These are phyloP conservation scores for Orcinus orca DNA, from an alignment of 2,113 vertebrate genomes.

Conservation along the genomic window DNA sequence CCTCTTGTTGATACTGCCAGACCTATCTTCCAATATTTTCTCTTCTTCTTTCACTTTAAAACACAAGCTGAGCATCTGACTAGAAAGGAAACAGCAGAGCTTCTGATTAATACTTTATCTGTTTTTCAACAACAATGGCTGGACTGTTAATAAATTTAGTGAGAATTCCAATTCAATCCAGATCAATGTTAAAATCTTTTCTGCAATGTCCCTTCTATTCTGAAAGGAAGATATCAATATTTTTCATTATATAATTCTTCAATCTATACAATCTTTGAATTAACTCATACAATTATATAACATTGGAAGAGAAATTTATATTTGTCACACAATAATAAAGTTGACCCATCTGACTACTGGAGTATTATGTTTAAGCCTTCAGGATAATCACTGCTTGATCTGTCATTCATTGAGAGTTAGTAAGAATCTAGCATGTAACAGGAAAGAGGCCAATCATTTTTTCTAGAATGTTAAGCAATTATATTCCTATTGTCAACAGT, in stretches of 20 bases:
- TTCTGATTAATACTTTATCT: background rate
- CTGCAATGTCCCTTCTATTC: background rate
- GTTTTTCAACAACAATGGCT: background rate
- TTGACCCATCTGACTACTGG: slow-evolving; percentile 36
- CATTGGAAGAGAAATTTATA: slow-evolving; percentile 14
- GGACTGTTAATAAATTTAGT: background rate
- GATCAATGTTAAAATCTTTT: background rate
- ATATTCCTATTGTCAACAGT: background rate
- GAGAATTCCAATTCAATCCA: background rate
- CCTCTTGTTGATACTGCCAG: background rate
- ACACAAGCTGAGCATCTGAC: background rate
- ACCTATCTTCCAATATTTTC: background rate
- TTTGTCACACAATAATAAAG: slow-evolving; percentile 38
- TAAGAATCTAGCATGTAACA: background rate
- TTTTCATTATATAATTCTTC: slow-evolving; percentile 59
- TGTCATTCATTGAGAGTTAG: background rate
- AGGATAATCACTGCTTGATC: slow-evolving; percentile 2
- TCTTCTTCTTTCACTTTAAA: slow-evolving; percentile 24
- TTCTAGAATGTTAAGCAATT: slow-evolving; percentile 39
- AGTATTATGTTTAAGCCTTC: background rate
- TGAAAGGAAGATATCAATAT: slow-evolving; percentile 40
- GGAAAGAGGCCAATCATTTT: background rate
- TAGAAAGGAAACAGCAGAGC: background rate
- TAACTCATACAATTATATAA: slow-evolving; percentile 54
- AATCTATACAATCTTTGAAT: slow-evolving; percentile 45